Conservation (phyloP, 2,113 vertebrate species). For the Archilochus colubris region DNA sequence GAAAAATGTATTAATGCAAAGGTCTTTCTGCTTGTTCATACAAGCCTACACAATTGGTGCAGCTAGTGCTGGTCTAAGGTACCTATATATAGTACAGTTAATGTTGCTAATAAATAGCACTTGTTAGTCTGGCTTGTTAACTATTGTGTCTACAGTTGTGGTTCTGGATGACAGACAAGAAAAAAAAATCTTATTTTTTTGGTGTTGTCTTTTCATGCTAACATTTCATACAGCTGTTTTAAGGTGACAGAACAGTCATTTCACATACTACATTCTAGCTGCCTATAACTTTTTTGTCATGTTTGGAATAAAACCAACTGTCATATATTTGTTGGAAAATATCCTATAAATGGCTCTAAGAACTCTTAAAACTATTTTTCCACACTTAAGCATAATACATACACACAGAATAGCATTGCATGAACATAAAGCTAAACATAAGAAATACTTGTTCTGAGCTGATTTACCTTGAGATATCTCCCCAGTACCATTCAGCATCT, state of each 20-base stretch:
- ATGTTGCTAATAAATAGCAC: slow-evolving; percentile 9
- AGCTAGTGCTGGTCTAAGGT: not conserved
- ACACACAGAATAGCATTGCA: not conserved
- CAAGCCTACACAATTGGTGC: slow-evolving; percentile 28
- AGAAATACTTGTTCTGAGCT: not conserved
- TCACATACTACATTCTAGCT: not conserved
- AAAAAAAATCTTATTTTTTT: not conserved
- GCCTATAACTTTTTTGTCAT: slow-evolving; percentile 43
- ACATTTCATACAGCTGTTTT: not conserved
- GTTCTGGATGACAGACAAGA: not conserved
- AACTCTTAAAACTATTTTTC: slow-evolving; percentile 1
- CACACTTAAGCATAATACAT: not conserved
- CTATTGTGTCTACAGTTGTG: not conserved
- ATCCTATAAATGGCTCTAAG: slow-evolving; percentile 34
- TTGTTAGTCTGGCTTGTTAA: slow-evolving; percentile 25
- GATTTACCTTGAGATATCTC: slow-evolving; percentile 95
- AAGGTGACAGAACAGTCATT: slow-evolving; percentile 28
- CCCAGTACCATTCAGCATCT: slow-evolving; percentile 99
- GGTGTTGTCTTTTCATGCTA: not conserved
- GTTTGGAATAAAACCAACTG: slow-evolving; percentile 46
- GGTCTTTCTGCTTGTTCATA: slow-evolving; percentile 48
- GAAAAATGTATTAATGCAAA: not conserved
- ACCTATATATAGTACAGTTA: slow-evolving; percentile 46
- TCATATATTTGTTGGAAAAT: slow-evolving; percentile 48
- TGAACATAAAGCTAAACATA: not conserved